Base-by-base conservation (phyloP, 2,113 vertebrate genomes). In the Leptodactylus fuscus region DNA sequence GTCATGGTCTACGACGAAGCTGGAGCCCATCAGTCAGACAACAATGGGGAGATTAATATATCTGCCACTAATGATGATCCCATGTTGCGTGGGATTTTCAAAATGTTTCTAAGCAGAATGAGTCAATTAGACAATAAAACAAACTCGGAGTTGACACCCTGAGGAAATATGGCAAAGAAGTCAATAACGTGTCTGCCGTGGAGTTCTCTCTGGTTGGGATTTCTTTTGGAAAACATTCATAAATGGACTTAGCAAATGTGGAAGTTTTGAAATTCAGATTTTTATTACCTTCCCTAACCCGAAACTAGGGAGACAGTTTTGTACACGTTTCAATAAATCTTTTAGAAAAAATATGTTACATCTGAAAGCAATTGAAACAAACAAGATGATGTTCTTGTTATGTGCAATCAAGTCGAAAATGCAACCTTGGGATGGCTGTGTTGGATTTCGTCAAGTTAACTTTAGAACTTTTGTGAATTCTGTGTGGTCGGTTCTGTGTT, bases 331-430 rank as follows among this genome's bases (percentile, higher is more conserved):
- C 55, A 83, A 60, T 46, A 60, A 75, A 75, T 83, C 82, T 58
- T 83, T 71, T 62, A 65, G 38, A 9, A 79, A 62, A 81, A 65
- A 83, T 16, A 60, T 46, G n/a, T 41, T 75, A 83, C 71, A 83
- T 83, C 70, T 83, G 82, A 83, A 83, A 75, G 70, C 69, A 73
- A 83, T 83, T 60, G 82, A 75, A 83, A 83, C 36, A 62, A 83
- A 75, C 41, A 75, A 69, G 67, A 82, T 82, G 62, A 82, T 60
- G 82, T 83, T 75, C 49, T 48, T 46, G 82, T 60, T 60, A 75
- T 38, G 38, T 62, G 70, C 53, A 53, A 80, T 80, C 77, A 80
- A 80, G 77, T 60, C 24, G 60, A 81, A 81, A 65, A 81, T 67
- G 36, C 60, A 81, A 81, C 58, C 36, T 29, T 46, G 79, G 79